Conservation (phyloP, 2,797 vertebrate species). For the Apodemus agrarius region DNA sequence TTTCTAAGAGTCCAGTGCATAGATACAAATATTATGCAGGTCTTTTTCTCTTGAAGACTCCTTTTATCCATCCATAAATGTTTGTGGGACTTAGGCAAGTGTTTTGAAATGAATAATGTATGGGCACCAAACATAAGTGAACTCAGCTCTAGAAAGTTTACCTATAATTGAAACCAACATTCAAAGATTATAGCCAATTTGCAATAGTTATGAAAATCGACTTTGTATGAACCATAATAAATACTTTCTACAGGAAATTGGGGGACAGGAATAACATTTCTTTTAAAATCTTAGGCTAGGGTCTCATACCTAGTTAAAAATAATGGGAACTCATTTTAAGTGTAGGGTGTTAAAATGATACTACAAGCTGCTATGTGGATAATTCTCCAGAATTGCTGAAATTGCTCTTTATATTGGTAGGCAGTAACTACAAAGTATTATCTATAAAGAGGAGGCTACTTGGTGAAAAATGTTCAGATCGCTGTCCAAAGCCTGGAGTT, state of each 20-base stretch:
- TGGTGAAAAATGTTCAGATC: constrained; percentile 69
- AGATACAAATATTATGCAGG: neutral
- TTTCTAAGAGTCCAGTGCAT: constrained; percentile 22
- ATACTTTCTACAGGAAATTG: constrained; percentile 7
- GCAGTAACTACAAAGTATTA: constrained; percentile 61
- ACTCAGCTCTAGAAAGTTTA: constrained; percentile 43
- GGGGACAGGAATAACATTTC: neutral
- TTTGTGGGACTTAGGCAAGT: neutral
- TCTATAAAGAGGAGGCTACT: constrained; percentile 44
- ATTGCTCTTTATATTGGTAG: constrained; percentile 65
- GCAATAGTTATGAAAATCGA: constrained; percentile 30
- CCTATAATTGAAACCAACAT: constrained; percentile 37
- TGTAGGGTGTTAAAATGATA: constrained; percentile 59
- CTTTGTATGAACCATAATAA: constrained; percentile 41
- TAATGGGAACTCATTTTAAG: constrained; percentile 59
- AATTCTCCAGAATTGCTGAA: constrained; percentile 67
- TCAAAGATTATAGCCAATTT: constrained; percentile 37
- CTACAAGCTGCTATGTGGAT: constrained; percentile 53
- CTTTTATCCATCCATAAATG: neutral
- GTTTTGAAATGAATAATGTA: constrained; percentile 42
- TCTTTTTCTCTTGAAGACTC: constrained; percentile 9
- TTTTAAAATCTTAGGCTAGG: constrained; percentile 52
- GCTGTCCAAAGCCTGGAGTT: constrained; percentile 71
- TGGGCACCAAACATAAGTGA: neutral
- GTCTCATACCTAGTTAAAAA: constrained; percentile 62